Evolutionary conservation across 2,888 invertebrate genomes (phyloP).

Genomic region (Eretmocerus hayati): DNA sequence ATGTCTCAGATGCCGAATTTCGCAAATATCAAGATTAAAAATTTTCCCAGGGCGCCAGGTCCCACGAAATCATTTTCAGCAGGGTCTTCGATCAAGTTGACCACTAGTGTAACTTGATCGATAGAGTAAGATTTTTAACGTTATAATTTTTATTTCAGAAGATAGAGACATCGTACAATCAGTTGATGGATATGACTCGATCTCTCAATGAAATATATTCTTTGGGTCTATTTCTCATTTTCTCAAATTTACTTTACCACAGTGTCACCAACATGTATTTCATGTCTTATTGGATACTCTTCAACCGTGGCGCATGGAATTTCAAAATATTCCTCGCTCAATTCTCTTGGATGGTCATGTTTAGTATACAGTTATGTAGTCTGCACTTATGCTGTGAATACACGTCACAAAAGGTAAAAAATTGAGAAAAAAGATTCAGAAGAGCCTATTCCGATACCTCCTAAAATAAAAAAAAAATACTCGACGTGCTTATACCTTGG

Average conservation of each 20-base stretch:
- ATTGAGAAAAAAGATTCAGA: too few species aligned
- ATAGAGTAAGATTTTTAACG: background rate
- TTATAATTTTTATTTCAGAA: slow-evolving; percentile 27
- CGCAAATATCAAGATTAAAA: too few species aligned
- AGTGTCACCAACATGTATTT: slow-evolving; percentile 32
- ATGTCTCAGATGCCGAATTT: too few species aligned
- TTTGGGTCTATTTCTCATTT: slow-evolving; percentile 35
- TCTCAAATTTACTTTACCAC: slow-evolving; percentile 35
- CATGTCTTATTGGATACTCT: background rate
- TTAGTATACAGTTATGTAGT: slow-evolving; percentile 30
- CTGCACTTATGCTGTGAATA: slow-evolving; percentile 34
- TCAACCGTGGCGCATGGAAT: background rate
- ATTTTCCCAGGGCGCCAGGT: too few species aligned
- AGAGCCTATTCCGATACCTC: too few species aligned
- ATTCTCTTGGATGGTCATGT: slow-evolving; percentile 30
- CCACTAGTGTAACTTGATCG: too few species aligned
- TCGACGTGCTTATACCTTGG: too few species aligned
- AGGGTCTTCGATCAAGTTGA: too few species aligned
- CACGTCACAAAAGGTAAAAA: slow-evolving; percentile 30
- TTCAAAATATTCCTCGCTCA: slow-evolving; percentile 24
- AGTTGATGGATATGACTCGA: slow-evolving; percentile 34
- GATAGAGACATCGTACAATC: slow-evolving; percentile 33
- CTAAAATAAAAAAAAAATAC: too few species aligned
- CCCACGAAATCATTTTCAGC: too few species aligned
- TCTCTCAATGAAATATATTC: slow-evolving; percentile 30